Conservation (phyloP, 2,113 vertebrate genomes). For the Strix uralensis region DNA sequence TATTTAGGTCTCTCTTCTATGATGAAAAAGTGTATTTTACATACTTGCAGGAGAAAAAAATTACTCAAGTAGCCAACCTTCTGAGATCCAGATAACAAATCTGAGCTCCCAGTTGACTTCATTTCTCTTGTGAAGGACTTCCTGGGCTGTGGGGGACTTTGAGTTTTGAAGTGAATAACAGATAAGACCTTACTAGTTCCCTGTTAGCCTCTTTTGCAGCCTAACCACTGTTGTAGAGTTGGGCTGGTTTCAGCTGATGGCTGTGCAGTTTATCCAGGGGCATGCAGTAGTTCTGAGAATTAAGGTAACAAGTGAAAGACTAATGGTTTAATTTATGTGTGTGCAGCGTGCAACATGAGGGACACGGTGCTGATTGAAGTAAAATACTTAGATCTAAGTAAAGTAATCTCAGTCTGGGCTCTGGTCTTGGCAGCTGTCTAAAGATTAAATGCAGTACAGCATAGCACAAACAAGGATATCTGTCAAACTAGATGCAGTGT, state of each 20-base stretch:
- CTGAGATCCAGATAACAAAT: not conserved
- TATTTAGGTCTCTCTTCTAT: not conserved
- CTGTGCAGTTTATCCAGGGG: not conserved
- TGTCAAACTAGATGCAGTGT: not conserved
- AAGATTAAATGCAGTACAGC: not conserved
- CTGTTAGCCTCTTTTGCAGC: not conserved
- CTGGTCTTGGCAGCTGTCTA: not conserved
- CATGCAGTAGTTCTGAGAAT: rapidly evolving
- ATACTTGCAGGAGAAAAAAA: not conserved
- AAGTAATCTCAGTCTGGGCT: not conserved
- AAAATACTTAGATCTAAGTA: not conserved
- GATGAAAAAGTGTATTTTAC: not conserved
- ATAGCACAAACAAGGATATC: not conserved
- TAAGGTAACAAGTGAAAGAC: not conserved
- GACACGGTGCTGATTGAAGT: not conserved
- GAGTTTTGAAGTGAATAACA: not conserved
- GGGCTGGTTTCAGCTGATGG: not conserved
- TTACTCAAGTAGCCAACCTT: not conserved
- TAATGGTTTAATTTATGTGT: not conserved
- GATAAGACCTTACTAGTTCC: not conserved
- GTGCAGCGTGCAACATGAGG: not conserved
- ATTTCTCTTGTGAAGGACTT: not conserved
- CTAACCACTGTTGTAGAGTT: not conserved
- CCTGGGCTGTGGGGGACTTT: not conserved
- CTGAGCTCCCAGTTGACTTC: not conserved